Percentiles rank a stretch among this genome's conserved stretches.
These are phyloP conservation scores for Xyliphius kryptos DNA, from an alignment of 2,113 vertebrate species.

Conservation along the genomic window DNA sequence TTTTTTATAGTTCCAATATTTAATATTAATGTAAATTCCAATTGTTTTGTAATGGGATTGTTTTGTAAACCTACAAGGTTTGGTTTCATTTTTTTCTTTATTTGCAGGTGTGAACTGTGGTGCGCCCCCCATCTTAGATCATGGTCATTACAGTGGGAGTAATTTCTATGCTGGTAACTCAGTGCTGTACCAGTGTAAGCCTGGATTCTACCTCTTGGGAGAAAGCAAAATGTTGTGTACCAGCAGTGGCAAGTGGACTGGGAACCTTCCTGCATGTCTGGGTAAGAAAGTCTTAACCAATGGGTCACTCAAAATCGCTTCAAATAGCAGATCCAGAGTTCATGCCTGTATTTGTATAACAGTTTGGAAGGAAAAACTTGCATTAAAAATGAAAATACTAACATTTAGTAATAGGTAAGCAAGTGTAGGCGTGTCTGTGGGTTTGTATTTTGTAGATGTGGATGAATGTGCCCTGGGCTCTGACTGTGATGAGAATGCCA, in stretches of 20 bases:
- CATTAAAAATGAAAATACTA: too few species aligned
- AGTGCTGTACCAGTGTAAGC: slow-evolving; percentile 82
- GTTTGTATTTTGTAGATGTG: slow-evolving; percentile 68
- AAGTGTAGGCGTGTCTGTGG: too few species aligned
- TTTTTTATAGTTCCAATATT: too few species aligned
- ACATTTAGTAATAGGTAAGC: too few species aligned
- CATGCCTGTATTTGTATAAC: too few species aligned
- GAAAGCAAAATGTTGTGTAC: slow-evolving; percentile 82
- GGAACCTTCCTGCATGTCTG: slow-evolving; percentile 80
- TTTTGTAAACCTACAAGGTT: too few species aligned
- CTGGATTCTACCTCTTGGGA: slow-evolving; percentile 87
- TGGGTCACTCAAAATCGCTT: background rate
- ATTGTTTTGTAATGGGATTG: too few species aligned
- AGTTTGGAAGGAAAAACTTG: too few species aligned
- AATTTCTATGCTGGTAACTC: slow-evolving; percentile 81
- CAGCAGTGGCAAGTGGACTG: slow-evolving; percentile 85
- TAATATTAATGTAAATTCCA: too few species aligned
- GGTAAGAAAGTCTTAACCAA: slow-evolving; percentile 61
- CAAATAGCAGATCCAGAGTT: too few species aligned
- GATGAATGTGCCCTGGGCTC: slow-evolving; percentile 93
- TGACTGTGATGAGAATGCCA: slow-evolving; percentile 79
- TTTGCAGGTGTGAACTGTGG: slow-evolving; percentile 83
- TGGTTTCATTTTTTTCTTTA: too few species aligned
- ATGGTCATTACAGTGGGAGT: slow-evolving; percentile 77
- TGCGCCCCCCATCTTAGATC: slow-evolving; percentile 75